A percentile compares a stretch with the other conserved stretches of the same genome.
Conservation (phyloP, 2,888 invertebrate genomes). For the Odontocerum albicorne region DNA sequence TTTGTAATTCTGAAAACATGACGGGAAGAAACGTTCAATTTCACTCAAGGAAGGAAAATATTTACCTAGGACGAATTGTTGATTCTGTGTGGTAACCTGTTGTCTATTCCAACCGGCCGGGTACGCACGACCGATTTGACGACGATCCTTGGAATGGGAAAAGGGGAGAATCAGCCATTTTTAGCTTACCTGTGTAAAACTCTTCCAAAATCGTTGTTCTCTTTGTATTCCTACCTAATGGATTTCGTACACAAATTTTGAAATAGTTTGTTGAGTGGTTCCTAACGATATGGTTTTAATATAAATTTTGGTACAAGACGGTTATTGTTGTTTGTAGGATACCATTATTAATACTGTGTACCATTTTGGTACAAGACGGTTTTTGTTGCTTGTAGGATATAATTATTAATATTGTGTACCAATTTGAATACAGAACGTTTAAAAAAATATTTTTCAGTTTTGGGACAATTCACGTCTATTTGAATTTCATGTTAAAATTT, state of each 20-base stretch:
- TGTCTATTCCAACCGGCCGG: slow-evolving; percentile 7
- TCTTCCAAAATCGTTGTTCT: no score
- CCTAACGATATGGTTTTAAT: no score
- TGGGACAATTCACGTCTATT: no score
- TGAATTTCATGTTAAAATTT: no score
- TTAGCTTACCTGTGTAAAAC: slow-evolving; percentile 1
- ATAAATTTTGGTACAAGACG: no score
- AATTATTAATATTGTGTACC: no score
- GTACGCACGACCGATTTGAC: slow-evolving; percentile 3
- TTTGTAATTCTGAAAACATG: neutral
- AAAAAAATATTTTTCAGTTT: no score
- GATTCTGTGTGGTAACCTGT: slow-evolving; percentile 15
- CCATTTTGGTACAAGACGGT: no score
- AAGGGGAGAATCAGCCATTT: slow-evolving; percentile 1
- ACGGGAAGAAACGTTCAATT: slow-evolving; percentile 15
- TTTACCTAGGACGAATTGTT: slow-evolving; percentile 20
- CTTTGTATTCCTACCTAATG: neutral
- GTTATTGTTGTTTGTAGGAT: no score
- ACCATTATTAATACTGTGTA: no score
- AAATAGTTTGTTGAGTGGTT: neutral
- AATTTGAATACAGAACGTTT: no score
- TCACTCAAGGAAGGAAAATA: slow-evolving; percentile 7
- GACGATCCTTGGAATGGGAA: neutral
- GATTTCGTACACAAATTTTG: neutral
- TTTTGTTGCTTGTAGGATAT: no score